Percentiles rank a stretch among this genome's conserved stretches.
Evolutionary conservation across 2,797 vertebrate genomes (phyloP).

Genomic region (Diglossa cyanea): DNA sequence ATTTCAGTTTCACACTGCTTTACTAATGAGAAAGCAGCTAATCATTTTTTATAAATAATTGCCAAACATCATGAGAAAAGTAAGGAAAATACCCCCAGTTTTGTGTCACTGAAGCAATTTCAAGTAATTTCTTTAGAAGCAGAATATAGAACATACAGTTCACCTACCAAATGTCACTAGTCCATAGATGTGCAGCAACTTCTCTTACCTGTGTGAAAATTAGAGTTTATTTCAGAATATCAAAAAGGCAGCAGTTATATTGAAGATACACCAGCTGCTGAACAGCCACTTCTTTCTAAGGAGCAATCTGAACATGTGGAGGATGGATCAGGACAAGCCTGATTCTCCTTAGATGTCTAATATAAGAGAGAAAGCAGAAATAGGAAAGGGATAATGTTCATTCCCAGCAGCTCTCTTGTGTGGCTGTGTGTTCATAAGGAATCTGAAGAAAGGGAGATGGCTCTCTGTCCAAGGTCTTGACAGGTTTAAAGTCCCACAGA

Average conservation of each 20-base stretch:
- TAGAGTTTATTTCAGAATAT: background rate
- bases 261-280: background rate
- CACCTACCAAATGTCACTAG: background rate
- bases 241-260: background rate
- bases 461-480: background rate
- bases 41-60: background rate
- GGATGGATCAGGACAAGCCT: background rate
- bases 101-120: background rate
- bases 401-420: background rate
- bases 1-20: background rate
- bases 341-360: background rate
- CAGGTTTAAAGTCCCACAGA: background rate
- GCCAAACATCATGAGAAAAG: background rate
- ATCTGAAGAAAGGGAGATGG: background rate
- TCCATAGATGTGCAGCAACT: background rate
- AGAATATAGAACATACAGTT: background rate
- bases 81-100: background rate
- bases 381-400: background rate
- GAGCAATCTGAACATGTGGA: accelerated
- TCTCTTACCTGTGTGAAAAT: background rate
- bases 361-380: background rate
- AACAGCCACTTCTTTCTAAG: background rate
- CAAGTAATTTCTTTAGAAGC: background rate
- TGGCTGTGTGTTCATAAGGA: background rate
- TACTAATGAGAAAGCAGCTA: background rate